phyloP scores from a whole-genome alignment of 1,140 invertebrate genomes.

The Grapholita molesta region DNA sequence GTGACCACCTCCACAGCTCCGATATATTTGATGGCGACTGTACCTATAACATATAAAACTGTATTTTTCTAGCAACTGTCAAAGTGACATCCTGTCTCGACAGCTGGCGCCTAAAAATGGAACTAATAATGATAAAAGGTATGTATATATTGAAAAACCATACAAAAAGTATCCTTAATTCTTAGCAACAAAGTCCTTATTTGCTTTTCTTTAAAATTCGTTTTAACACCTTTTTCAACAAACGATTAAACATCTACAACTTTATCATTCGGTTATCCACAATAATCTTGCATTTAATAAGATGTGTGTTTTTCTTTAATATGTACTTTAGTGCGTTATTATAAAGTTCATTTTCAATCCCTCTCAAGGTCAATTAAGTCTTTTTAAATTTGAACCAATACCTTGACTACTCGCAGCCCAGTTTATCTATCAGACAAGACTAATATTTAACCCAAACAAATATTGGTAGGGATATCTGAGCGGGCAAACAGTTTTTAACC shows the following conservation, averaged over 20 bases:
- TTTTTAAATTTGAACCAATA: neutral
- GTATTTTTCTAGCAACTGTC: neutral
- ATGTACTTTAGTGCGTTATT: no score
- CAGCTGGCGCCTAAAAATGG: neutral
- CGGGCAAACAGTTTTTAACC: neutral
- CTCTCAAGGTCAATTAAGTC: neutral
- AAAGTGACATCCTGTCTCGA: neutral
- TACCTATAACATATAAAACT: neutral
- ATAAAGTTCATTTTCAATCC: neutral
- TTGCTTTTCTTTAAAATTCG: neutral
- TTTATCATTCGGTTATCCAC: no score
- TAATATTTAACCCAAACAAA: neutral
- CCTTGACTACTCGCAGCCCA: neutral
- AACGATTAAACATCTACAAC: no score
- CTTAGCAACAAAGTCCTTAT: neutral
- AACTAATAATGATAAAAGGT: neutral
- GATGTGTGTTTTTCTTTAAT: no score
- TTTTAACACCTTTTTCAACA: no score
- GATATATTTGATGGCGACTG: no score
- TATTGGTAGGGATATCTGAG: neutral
- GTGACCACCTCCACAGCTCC: no score
- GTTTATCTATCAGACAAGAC: neutral
- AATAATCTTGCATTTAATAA: no score
- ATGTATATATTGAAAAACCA: neutral
- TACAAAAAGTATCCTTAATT: neutral